phyloP scores from a whole-genome alignment of 2,888 invertebrate species.

The Linnaemya vulpina region DNA sequence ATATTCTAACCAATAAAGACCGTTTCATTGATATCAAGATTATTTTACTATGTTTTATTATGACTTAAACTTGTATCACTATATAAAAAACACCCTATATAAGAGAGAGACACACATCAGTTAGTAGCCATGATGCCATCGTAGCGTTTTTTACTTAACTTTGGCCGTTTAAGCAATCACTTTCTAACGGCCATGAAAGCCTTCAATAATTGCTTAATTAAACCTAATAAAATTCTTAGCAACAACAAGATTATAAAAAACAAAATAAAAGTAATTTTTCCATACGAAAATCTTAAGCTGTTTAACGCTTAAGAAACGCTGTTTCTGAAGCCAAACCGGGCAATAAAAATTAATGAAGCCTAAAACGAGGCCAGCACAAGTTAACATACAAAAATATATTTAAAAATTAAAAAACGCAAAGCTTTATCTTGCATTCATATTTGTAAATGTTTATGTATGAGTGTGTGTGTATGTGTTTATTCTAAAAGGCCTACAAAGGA shows the following conservation, averaged over 20 bases:
- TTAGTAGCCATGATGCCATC: background rate
- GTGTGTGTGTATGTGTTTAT: too few species aligned
- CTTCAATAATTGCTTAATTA: background rate
- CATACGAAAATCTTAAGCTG: background rate
- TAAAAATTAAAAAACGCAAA: too few species aligned
- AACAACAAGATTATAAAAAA: background rate
- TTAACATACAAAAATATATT: too few species aligned
- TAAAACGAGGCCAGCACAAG: conserved; percentile 5
- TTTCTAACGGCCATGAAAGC: too few species aligned
- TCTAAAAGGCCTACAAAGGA: background rate
- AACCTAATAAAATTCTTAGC: background rate
- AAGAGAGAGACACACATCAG: background rate
- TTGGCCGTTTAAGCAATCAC: background rate
- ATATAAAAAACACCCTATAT: background rate
- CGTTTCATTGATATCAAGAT: too few species aligned
- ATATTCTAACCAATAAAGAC: too few species aligned
- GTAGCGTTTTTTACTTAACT: background rate
- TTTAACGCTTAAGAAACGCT: background rate
- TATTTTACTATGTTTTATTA: too few species aligned
- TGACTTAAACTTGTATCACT: too few species aligned
- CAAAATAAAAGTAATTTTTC: background rate
- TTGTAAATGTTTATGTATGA: too few species aligned
- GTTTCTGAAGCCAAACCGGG: conserved; percentile 19
- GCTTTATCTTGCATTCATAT: too few species aligned
- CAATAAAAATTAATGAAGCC: conserved; percentile 42